Evolutionary conservation across 2,888 invertebrate species (phyloP), one percentile per base, ranked within the genome.

Genomic region (Camptogramma bilineatum): DNA sequence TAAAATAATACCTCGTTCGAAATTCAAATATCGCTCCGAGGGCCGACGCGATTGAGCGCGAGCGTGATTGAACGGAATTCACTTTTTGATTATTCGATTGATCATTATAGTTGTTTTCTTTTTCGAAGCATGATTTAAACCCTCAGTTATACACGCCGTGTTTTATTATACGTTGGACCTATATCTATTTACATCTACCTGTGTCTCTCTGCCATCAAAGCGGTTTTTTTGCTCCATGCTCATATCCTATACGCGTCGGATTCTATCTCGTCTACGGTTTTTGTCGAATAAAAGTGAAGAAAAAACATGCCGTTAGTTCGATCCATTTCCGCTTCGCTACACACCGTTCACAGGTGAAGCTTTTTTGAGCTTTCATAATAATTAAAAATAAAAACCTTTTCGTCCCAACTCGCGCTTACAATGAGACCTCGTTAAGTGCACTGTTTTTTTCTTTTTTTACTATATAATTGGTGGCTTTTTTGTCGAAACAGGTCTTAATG

Each of bases 271-370:
- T 87, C 85, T 75, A 81, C 73, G 76, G 82, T 89, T 71, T 90
- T 90, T 91, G 84, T 89, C 72, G 78, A 77, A 82, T 83, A 84
- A 83, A 83, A 84, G 81, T 76, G 73, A 77, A 81, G 75, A 79
- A 83, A 90, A 86, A 88, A 82, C 68, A 77, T 80, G 73, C 91
- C 91, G 92, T 91, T 92, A 92, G 84, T 79, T 84, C 84, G 83
- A 87, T 89, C 85, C 87, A 84, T 92, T 92, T 92, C 91, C 91
- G 91, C 91, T 84, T 83, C 84, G 87, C 84, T 90, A 85, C 86
- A 80, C 89, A 80, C 79, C 85, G 86, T 84, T 80, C 88, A 91
- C 90, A 90, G 90, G 90, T 91, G 90, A 88, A 85, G 85, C 78
- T 84, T 87, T 86, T 89, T 84, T 84, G 76, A 81, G 81, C 81